phyloP scores from a whole-genome alignment of 2,113 vertebrate species.

The Amazona vittata region DNA sequence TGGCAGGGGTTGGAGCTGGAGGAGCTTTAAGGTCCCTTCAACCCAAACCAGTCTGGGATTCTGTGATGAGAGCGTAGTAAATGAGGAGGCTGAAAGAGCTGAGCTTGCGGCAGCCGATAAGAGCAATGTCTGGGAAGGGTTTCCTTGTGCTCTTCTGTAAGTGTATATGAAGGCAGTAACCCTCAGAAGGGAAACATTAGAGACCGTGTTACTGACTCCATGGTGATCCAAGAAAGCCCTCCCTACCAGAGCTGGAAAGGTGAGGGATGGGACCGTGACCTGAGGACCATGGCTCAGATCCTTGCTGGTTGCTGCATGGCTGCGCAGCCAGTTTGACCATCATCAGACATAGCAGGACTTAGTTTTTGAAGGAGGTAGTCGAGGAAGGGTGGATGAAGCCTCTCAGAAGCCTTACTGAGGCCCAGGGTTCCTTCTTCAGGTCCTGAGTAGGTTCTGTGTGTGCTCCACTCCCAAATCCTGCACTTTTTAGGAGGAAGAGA shows the following conservation, averaged over 20 bases:
- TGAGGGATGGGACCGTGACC: fast-evolving
- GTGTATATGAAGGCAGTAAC: neutral
- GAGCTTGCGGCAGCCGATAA: neutral
- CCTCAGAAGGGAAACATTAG: neutral
- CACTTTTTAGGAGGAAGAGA: neutral
- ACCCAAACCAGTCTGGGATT: neutral
- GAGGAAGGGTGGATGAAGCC: neutral
- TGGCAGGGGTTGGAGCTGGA: neutral
- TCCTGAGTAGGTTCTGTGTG: neutral
- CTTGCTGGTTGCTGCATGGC: neutral
- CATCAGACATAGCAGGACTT: neutral
- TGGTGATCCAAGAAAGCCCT: neutral
- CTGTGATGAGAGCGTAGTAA: neutral
- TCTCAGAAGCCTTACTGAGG: neutral
- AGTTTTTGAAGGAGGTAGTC: neutral
- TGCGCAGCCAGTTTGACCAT: neutral
- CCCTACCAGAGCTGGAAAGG: neutral
- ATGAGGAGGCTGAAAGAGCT: neutral
- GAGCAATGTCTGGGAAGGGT: neutral
- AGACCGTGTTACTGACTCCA: fast-evolving
- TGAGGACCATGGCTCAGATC: neutral
- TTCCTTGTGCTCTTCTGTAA: neutral
- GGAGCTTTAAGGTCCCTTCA: neutral
- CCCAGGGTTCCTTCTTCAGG: neutral
- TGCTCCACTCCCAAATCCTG: neutral